Percentiles rank a stretch among this genome's conserved stretches.
phyloP scores from a whole-genome alignment of 2,113 vertebrate species.

The Cochlearius cochlearius region DNA sequence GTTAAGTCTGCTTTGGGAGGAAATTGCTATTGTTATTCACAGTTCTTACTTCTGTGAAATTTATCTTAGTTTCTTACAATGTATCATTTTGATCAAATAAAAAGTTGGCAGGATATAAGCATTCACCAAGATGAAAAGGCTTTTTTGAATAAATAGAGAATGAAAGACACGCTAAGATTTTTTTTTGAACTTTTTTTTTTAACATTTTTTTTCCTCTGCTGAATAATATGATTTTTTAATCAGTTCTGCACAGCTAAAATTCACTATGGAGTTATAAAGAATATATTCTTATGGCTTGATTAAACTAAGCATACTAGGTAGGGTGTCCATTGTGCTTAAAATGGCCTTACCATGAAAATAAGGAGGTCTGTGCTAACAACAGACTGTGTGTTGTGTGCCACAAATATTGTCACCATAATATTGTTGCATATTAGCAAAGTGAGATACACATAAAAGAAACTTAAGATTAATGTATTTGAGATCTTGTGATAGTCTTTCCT shows the following conservation, averaged over 20 bases:
- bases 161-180: background rate
- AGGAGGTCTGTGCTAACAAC: background rate
- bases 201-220: background rate
- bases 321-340: background rate
- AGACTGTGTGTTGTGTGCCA: background rate
- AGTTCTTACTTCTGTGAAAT: background rate
- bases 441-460: background rate
- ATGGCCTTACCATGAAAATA: background rate
- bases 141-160: constrained; percentile 25
- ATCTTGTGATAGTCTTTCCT: background rate
- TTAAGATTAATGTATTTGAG: background rate
- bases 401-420: background rate
- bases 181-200: background rate
- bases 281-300: background rate
- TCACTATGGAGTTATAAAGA: background rate
- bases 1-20: background rate
- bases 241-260: background rate
- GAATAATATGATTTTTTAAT: constrained; percentile 30
- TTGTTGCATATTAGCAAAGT: background rate
- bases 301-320: background rate
- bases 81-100: constrained; percentile 11
- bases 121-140: background rate
- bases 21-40: background rate
- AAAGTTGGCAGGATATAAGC: constrained; percentile 1
- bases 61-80: background rate